Evolutionary conservation across 2,888 invertebrate genomes (phyloP), one percentile per base, ranked within the genome.

Genomic region (Hypomecis atomaria): DNA sequence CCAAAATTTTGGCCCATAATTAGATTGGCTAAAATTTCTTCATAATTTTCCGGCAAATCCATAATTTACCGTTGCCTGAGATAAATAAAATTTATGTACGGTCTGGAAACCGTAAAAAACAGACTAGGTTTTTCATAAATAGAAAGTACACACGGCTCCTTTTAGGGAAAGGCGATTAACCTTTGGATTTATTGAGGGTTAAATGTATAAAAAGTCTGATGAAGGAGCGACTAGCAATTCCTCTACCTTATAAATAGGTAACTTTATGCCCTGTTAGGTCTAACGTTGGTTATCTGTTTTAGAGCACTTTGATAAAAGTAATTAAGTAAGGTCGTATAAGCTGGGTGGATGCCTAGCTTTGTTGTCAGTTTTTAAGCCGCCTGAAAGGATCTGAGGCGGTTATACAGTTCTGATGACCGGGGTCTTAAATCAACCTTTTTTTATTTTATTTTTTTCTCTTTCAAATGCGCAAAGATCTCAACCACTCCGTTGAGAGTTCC

Each of bases 111-210:
- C 9, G 7, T 49, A 11, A 49, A 49, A 49, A 50, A 50, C 37
- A 38, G 50, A 13, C 13, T 38, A 50, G 38, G 13, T 38, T 50
- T 50, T 50, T 50, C 50, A 50, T 52, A 52, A 52, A 40, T 52
- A 52, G 23, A 52, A 42, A 52, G 38, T 13, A 52, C 6, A 6
- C 33, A 52, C 40, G 6, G 37, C 7, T 38, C 50, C 23, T 23
- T 40, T 42, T 9, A 33, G 40, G 33, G 13, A 52, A 6, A 47
- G 40, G 52, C 52, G 33, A 40, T 45, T 59, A 45, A 52, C 37
- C 50, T 52, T 50, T 52, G 43, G 44, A 59, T 52, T 53, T 59
- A 59, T 53, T 40, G 44, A 53, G 52, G 59, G 59, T 59, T 38
- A 53, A 33, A 53, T 53, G 45, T 38, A 53, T 59, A 59, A 59